These are phyloP conservation scores for Hydrotaea cyrtoneurina DNA, from an alignment of 2,888 invertebrate genomes.

Conservation along the genomic window DNA sequence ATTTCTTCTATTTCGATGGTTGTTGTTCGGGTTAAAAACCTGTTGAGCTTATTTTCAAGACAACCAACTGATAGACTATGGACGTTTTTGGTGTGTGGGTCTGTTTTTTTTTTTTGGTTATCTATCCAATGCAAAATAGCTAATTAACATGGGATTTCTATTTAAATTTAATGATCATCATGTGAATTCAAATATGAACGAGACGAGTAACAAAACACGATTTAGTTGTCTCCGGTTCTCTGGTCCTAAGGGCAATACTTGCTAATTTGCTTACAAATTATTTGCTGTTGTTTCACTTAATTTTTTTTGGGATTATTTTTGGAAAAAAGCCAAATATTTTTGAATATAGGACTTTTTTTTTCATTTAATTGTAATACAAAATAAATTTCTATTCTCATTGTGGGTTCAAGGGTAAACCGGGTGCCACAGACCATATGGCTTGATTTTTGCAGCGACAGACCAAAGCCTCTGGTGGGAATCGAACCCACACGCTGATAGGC, in stretches of 20 bases:
- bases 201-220: slow-evolving; percentile 10
- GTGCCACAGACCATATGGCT: no score
- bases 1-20: background rate
- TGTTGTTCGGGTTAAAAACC: background rate
- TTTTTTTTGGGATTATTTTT: background rate
- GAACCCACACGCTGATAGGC: no score
- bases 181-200: background rate
- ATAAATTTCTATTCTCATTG: no score
- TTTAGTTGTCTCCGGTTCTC: background rate
- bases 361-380: no score
- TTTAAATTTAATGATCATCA: slow-evolving; percentile 13
- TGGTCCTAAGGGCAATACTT: background rate
- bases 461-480: no score
- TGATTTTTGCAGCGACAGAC: no score
- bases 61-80: background rate
- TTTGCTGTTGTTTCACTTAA: background rate
- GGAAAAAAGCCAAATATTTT: no score
- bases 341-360: no score
- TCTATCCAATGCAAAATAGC: slow-evolving; percentile 21
- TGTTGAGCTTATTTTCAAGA: background rate
- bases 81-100: slow-evolving; percentile 3
- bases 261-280: background rate
- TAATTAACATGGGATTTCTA: slow-evolving; percentile 29
- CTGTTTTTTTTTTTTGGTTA: no score
- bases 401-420: no score